Evolutionary conservation across 2,113 vertebrate species (phyloP).

Genomic region (Ia io): DNA sequence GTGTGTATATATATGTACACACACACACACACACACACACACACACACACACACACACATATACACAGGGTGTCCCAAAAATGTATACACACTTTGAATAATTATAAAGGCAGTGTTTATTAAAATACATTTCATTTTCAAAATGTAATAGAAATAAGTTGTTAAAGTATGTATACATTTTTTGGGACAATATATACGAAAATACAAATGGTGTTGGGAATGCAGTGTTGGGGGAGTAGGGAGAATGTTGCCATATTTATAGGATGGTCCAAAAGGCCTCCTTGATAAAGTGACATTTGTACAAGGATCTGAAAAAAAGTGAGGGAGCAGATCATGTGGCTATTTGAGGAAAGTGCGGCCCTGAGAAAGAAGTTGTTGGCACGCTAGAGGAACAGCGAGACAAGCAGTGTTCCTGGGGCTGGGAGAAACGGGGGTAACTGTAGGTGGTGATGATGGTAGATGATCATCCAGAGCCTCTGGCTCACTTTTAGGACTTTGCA

Average conservation of each 20-base stretch:
- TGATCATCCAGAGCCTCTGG: neutral
- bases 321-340: neutral
- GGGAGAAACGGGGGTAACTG: fast-evolving
- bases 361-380: neutral
- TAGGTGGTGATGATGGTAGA: neutral
- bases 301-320: neutral
- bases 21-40: no score
- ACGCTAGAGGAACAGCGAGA: neutral
- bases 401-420: no score
- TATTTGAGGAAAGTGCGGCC: neutral
- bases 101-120: no score
- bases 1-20: neutral
- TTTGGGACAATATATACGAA: neutral
- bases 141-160: no score
- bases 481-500: neutral
- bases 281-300: neutral
- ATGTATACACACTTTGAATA: no score
- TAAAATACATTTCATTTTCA: no score
- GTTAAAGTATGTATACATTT: no score
- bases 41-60: no score
- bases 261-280: neutral
- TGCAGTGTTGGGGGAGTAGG: neutral
- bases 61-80: no score
- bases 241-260: neutral
- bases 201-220: neutral